Evolutionary conservation across 2,113 vertebrate species (phyloP).

Genomic region (Phaethornis superciliosus): DNA sequence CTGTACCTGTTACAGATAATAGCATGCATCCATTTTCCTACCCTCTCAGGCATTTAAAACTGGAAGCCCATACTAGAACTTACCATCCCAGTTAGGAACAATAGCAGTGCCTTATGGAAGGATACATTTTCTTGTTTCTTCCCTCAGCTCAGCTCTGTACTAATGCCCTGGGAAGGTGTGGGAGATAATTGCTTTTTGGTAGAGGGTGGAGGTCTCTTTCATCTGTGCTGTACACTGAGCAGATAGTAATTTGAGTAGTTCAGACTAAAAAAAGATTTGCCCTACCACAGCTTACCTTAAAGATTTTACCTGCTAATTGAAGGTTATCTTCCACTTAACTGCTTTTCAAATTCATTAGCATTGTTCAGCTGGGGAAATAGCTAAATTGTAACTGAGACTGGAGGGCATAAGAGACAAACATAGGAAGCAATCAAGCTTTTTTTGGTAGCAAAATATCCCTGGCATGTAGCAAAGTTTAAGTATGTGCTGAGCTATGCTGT

Average conservation of each 20-base stretch:
- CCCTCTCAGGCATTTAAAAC: neutral
- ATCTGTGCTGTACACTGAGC: neutral
- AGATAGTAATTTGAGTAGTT: neutral
- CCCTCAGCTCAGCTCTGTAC: neutral
- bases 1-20: neutral
- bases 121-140: neutral
- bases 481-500: neutral
- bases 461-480: neutral
- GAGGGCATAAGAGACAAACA: neutral
- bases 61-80: neutral
- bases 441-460: neutral
- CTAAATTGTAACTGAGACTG: neutral
- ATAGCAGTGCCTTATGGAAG: neutral
- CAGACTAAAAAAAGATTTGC: neutral
- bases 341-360: conserved; percentile 32
- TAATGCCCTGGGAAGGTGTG: neutral
- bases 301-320: conserved; percentile 25
- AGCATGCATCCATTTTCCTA: neutral
- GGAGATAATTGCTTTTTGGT: neutral
- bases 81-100: neutral
- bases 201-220: neutral
- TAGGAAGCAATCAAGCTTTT: neutral
- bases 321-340: conserved; percentile 15
- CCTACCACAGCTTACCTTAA: neutral
- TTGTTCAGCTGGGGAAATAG: neutral